Evolutionary conservation across 2,888 invertebrate genomes (phyloP).

Genomic region (Halictus quadricinctus): DNA sequence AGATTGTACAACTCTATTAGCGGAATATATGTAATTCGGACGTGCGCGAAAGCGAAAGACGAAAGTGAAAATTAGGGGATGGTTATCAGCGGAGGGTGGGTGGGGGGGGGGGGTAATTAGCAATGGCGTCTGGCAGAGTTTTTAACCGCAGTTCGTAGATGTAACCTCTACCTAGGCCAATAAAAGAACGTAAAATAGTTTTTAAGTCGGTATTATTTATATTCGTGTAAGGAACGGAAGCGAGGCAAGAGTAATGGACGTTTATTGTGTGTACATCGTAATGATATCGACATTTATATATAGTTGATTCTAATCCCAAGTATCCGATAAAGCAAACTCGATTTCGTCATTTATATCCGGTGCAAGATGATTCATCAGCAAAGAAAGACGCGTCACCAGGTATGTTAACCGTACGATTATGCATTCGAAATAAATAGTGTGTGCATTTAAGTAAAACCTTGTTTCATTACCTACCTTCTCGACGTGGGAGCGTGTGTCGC

Average conservation of each 20-base stretch:
- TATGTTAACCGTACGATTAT: slow-evolving; percentile 81
- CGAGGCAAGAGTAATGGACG: slow-evolving; percentile 72
- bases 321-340: slow-evolving; percentile 71
- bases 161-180: slow-evolving; percentile 67
- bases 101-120: slow-evolving; percentile 24
- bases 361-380: slow-evolving; percentile 72
- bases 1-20: slow-evolving; percentile 53
- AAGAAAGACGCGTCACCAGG: slow-evolving; percentile 67
- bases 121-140: slow-evolving; percentile 52
- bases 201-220: slow-evolving; percentile 81
- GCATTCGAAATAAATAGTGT: slow-evolving; percentile 82
- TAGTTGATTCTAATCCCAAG: slow-evolving; percentile 75
- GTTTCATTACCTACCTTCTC: slow-evolving; percentile 41
- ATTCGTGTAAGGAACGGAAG: slow-evolving; percentile 78
- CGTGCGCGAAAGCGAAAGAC: slow-evolving; percentile 5
- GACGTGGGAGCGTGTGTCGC: not conserved
- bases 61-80: not conserved
- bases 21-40: slow-evolving; percentile 45
- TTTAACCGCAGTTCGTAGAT: slow-evolving; percentile 65
- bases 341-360: slow-evolving; percentile 75
- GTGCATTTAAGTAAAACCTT: slow-evolving; percentile 75
- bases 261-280: slow-evolving; percentile 79
- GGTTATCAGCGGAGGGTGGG: not conserved
- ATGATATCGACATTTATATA: slow-evolving; percentile 75
- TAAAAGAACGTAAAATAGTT: slow-evolving; percentile 72